Evolutionary conservation across 2,113 vertebrate species (phyloP), one percentile per base, ranked within the genome.

Genomic region (Tamias sibiricus): DNA sequence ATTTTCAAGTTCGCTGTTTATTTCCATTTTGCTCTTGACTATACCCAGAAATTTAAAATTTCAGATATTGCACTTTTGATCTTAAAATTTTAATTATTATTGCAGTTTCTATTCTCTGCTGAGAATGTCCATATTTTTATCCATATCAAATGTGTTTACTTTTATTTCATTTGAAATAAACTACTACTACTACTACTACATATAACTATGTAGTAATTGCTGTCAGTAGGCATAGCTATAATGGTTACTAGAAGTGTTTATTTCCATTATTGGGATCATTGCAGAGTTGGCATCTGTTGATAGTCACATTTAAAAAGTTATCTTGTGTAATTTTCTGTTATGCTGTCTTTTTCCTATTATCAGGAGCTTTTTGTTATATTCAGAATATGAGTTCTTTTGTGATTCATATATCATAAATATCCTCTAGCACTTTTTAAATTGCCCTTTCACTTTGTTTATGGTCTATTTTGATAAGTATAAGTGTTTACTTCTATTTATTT

Each of bases 271-370:
- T 30, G 66, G 44, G 11, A 52, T 49, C 32, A 90, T 79, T 52
- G 22, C 54, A 75, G 12, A 84, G 11, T 44, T 79, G 40, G 13
- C 17, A 24, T 72, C 28, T 84, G 64, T 85, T 94, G 47, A 59
- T 49, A 84, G 89, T 90, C 35, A 95, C 37, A 87, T 86, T 95
- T 75, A 2, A 66, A 77, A 84, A n/a, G 42, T 91, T 81, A 26
- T 19, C 82, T 90, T 83, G 62, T 40, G 28, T 62, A 77, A 74
- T 95, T 94, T 95, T 79, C 80, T 76, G 16, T 68, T 86, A 74
- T 20, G 37, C 20, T 79, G 11, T 47, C 20, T 88, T 92, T 87
- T 91, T 84, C 44, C 80, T 69, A 49, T 64, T 57, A 37, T n/a
- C 68, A 57, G 37, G 8, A 82, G 2, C 30, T 94, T 28, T 80